These are phyloP conservation scores for Enteromius argenteus DNA, from an alignment of 2,797 vertebrate species.

Conservation along the genomic window DNA sequence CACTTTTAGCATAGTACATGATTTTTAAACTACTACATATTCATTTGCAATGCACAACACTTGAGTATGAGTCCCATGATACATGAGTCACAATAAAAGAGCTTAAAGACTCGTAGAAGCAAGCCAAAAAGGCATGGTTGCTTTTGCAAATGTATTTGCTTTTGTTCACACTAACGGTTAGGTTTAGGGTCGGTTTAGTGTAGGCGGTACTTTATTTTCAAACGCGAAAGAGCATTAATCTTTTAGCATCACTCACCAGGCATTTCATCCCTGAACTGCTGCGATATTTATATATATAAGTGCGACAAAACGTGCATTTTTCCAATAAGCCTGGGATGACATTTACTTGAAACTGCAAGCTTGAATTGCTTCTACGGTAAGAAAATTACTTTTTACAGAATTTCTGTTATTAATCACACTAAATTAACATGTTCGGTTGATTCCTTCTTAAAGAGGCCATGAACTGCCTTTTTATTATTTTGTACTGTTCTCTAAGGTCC, in stretches of 20 bases:
- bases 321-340: not conserved
- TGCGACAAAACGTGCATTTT: not conserved
- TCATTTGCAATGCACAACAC: not conserved
- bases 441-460: not conserved
- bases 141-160: not conserved
- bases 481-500: not conserved
- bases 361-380: not conserved
- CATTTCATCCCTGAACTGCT: constrained; percentile 3
- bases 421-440: not conserved
- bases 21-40: not conserved
- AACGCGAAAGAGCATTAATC: not conserved
- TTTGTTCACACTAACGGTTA: not conserved
- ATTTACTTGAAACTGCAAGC: not conserved
- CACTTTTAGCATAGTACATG: not conserved
- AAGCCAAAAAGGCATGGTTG: not conserved
- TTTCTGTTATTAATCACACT: not conserved
- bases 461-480: not conserved
- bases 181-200: not conserved
- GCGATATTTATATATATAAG: not conserved
- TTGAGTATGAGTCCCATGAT: not conserved
- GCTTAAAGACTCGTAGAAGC: not conserved
- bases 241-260: not conserved
- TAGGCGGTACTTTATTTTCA: not conserved
- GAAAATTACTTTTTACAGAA: not conserved
- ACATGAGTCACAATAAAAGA: not conserved